Conservation (phyloP, 2,113 vertebrate species). For the Daboia siamensis region DNA sequence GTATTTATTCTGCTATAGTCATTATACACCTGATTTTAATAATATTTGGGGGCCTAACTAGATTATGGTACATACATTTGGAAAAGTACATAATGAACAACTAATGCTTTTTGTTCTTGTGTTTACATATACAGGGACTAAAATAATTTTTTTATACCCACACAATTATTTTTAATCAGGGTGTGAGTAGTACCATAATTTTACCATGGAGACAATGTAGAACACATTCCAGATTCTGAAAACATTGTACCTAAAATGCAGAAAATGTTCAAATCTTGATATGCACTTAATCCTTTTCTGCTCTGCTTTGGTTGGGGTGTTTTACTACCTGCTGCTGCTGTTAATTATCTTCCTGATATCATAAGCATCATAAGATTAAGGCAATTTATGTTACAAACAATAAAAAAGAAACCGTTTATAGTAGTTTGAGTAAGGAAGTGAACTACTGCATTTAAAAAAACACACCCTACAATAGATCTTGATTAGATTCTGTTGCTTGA, state of each 20-base stretch:
- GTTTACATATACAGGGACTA: neutral
- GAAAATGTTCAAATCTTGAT: neutral
- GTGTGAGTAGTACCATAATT: neutral
- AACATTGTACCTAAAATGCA: neutral
- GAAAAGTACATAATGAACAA: neutral
- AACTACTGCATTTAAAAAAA: neutral
- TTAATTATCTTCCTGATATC: neutral
- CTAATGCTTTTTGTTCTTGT: neutral
- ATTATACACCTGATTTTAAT: neutral
- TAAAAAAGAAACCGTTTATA: neutral
- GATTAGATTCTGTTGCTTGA: neutral
- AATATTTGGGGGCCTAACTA: neutral
- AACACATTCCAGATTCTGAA: neutral
- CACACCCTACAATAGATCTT: neutral
- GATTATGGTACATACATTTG: neutral
- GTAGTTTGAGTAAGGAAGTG: neutral
- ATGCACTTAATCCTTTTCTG: neutral
- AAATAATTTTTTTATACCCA: neutral
- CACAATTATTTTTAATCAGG: neutral
- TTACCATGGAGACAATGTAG: neutral
- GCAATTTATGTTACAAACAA: neutral
- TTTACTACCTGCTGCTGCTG: neutral
- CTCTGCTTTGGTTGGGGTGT: neutral
- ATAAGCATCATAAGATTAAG: neutral
- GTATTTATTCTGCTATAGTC: neutral